A percentile compares a stretch with the other conserved stretches of the same genome.
Evolutionary conservation across 2,113 vertebrate genomes (phyloP).

Genomic region (Callaeas wilsoni): DNA sequence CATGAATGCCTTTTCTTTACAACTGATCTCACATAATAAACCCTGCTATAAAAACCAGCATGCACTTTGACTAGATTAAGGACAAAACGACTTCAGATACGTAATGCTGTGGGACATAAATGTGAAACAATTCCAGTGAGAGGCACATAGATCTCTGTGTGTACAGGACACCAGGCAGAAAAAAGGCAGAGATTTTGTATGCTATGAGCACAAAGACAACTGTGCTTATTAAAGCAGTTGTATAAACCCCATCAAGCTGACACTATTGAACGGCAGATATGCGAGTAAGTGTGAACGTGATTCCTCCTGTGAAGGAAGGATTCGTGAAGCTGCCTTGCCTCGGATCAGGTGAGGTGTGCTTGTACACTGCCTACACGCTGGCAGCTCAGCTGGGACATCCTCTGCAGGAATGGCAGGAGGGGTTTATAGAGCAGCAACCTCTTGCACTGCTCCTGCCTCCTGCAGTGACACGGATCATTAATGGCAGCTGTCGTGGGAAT

Average conservation of each 20-base stretch:
- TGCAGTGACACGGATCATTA: fast-evolving
- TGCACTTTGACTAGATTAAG: neutral
- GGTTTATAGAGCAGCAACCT: neutral
- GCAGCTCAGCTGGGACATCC: neutral
- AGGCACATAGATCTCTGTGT: neutral
- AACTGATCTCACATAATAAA: neutral
- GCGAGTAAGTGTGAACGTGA: fast-evolving
- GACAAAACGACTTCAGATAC: fast-evolving
- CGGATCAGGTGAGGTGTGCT: neutral
- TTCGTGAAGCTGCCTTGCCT: neutral
- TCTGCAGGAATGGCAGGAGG: fast-evolving
- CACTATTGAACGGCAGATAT: neutral
- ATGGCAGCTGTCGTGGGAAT: neutral
- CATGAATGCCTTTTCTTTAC: neutral
- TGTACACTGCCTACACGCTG: neutral
- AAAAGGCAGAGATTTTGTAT: neutral
- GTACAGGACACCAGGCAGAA: neutral
- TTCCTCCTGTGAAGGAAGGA: neutral
- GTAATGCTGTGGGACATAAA: neutral
- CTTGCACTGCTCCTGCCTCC: neutral
- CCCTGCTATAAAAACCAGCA: neutral
- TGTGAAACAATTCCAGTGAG: neutral
- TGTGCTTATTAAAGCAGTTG: neutral
- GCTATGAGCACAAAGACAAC: neutral
- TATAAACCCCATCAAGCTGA: neutral